Conservation (phyloP, 1,140 invertebrate genomes). For the Drosophila equinoxialis region DNA sequence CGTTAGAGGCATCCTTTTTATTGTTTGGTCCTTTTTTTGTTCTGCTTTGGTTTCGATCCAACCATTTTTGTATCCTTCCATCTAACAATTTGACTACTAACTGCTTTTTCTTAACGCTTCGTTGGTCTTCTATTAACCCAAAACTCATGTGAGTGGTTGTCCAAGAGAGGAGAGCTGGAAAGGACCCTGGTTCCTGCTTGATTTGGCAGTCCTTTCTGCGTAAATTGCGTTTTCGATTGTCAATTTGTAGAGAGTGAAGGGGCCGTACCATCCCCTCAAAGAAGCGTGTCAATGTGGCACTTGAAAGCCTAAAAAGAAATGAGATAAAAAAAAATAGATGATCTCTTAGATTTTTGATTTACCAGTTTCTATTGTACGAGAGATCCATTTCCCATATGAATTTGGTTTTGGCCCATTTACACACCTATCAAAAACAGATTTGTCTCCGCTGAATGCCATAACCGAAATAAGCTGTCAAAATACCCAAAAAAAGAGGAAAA, state of each 20-base stretch:
- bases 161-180: background rate
- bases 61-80: constrained; percentile 34
- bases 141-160: constrained; percentile 11
- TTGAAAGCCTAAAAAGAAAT: constrained; percentile 10
- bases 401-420: constrained; percentile 56
- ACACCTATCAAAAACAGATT: constrained; percentile 66
- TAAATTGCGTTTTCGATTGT: constrained; percentile 71
- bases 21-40: constrained; percentile 22
- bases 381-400: constrained; percentile 41
- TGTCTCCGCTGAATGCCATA: constrained; percentile 48
- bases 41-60: background rate
- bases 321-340: constrained; percentile 21
- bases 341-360: background rate
- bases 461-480: constrained; percentile 65
- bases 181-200: background rate
- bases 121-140: constrained; percentile 70
- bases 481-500: constrained; percentile 30
- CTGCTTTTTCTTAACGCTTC: constrained; percentile 75
- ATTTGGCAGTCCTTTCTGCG: constrained; percentile 36
- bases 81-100: constrained; percentile 66
- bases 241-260: constrained; percentile 62
- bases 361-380: background rate
- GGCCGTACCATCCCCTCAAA: constrained; percentile 27
- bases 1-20: constrained; percentile 15
- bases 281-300: constrained; percentile 59